A percentile compares a stretch with the other conserved stretches of the same genome.
phyloP scores from a whole-genome alignment of 2,797 vertebrate genomes.

The Lepilemur septentrionalis region DNA sequence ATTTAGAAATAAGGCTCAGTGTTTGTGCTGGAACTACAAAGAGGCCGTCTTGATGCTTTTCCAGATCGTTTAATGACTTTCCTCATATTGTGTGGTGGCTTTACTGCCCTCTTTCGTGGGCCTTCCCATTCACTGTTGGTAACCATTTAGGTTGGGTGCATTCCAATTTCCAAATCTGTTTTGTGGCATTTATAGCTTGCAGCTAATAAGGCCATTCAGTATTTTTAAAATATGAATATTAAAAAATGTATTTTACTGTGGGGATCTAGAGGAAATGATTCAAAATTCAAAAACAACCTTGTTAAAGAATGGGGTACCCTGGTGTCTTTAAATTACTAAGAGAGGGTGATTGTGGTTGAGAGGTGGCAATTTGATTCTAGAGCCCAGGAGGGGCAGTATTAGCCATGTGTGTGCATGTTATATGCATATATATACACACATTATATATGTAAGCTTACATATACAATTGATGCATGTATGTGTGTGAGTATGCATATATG shows the following conservation, averaged over 20 bases:
- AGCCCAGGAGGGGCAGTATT: neutral
- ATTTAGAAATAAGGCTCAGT: slow-evolving; percentile 86
- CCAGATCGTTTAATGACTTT: slow-evolving; percentile 88
- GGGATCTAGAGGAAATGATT: slow-evolving; percentile 82
- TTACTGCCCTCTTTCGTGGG: slow-evolving; percentile 84
- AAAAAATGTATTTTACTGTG: slow-evolving; percentile 80
- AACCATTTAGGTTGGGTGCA: slow-evolving; percentile 84
- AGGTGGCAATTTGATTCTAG: slow-evolving; percentile 2
- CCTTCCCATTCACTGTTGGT: slow-evolving; percentile 81
- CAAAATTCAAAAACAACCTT: slow-evolving; percentile 75
- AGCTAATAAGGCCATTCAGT: slow-evolving; percentile 85
- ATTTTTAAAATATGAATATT: slow-evolving; percentile 84
- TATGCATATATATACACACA: neutral
- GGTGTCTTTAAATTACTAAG: slow-evolving; percentile 55
- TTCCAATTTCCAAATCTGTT: slow-evolving; percentile 87
- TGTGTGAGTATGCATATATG: neutral
- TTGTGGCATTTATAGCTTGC: slow-evolving; percentile 86
- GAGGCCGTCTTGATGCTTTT: slow-evolving; percentile 87
- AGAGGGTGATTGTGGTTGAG: slow-evolving; percentile 35
- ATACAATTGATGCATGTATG: neutral
- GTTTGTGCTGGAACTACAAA: slow-evolving; percentile 88
- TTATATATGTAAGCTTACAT: neutral
- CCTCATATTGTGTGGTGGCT: slow-evolving; percentile 88
- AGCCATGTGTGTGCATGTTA: neutral
- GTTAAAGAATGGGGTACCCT: slow-evolving; percentile 52